Percentiles rank a stretch among this genome's conserved stretches.
These are phyloP conservation scores for Cyprinodon tularosa DNA, from an alignment of 2,113 vertebrate species.

Conservation along the genomic window DNA sequence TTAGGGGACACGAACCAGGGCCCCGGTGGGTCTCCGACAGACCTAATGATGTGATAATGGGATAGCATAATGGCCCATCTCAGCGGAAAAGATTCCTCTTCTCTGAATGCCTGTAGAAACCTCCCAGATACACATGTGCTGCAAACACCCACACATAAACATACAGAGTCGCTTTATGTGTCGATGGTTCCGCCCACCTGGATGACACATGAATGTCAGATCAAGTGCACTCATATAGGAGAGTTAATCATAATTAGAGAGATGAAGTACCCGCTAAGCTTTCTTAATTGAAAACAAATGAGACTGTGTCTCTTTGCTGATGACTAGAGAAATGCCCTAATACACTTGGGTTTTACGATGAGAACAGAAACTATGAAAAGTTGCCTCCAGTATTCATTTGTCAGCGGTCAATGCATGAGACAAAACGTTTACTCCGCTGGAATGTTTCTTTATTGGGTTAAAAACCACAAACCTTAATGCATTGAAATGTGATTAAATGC, in stretches of 20 bases:
- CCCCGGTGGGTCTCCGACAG: conserved; percentile 34
- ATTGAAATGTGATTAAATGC: background rate
- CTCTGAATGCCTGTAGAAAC: conserved; percentile 14
- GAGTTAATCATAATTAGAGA: conserved; percentile 55
- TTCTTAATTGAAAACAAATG: conserved; percentile 59
- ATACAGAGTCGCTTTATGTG: conserved; percentile 11
- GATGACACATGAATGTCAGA: conserved; percentile 23
- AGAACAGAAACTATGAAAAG: conserved; percentile 18
- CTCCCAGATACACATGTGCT: background rate
- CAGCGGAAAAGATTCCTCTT: conserved; percentile 42
- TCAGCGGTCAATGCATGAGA: conserved; percentile 12
- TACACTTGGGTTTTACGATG: conserved; percentile 9
- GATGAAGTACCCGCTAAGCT: conserved; percentile 45
- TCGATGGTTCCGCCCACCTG: conserved; percentile 18
- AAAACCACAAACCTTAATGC: background rate
- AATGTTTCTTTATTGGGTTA: background rate
- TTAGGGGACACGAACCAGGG: conserved; percentile 30
- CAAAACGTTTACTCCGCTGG: background rate
- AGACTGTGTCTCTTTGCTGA: conserved; percentile 17
- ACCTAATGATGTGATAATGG: conserved; percentile 66
- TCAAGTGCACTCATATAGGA: background rate
- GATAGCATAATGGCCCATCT: conserved; percentile 57
- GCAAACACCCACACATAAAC: background rate
- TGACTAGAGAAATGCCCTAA: conserved; percentile 19
- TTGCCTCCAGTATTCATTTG: conserved; percentile 7